Percentiles rank a stretch among this genome's conserved stretches.
Conservation (phyloP, 2,797 vertebrate species). For the Arrhamphus sclerolepis region DNA sequence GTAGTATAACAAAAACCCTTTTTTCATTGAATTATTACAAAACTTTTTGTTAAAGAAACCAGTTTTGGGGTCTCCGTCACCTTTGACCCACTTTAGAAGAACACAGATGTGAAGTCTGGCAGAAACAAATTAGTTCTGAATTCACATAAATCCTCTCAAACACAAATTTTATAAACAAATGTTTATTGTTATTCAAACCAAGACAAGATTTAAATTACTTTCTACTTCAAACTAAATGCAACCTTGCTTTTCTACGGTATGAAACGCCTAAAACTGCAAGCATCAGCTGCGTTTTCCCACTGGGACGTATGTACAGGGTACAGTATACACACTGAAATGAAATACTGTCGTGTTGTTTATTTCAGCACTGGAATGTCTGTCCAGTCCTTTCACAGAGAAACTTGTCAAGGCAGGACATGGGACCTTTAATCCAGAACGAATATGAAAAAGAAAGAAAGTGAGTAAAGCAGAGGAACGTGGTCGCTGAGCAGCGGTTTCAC, state of each 20-base stretch:
- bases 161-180: slow-evolving; percentile 32
- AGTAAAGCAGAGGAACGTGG: slow-evolving; percentile 59
- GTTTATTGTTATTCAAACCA: slow-evolving; percentile 34
- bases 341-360: slow-evolving; percentile 54
- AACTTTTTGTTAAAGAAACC: no score
- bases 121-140: no score
- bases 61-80: no score
- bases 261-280: slow-evolving; percentile 86
- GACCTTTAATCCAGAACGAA: slow-evolving; percentile 63
- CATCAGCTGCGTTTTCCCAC: slow-evolving; percentile 80
- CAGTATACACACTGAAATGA: slow-evolving; percentile 90
- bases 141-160: no score
- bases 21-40: no score
- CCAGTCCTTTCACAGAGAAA: slow-evolving; percentile 46
- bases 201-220: slow-evolving; percentile 76
- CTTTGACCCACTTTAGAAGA: no score
- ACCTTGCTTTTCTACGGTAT: slow-evolving; percentile 88
- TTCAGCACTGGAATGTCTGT: slow-evolving; percentile 90
- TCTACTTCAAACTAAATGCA: slow-evolving; percentile 84
- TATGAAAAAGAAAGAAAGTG: slow-evolving; percentile 29
- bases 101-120: no score
- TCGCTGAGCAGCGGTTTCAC: slow-evolving; percentile 76
- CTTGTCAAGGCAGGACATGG: slow-evolving; percentile 62
- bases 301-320: slow-evolving; percentile 80
- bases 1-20: not conserved